Evolutionary conservation across 2,888 invertebrate genomes (phyloP), one percentile per base, ranked within the genome.

Genomic region (Eueremaeus valkanovi): DNA sequence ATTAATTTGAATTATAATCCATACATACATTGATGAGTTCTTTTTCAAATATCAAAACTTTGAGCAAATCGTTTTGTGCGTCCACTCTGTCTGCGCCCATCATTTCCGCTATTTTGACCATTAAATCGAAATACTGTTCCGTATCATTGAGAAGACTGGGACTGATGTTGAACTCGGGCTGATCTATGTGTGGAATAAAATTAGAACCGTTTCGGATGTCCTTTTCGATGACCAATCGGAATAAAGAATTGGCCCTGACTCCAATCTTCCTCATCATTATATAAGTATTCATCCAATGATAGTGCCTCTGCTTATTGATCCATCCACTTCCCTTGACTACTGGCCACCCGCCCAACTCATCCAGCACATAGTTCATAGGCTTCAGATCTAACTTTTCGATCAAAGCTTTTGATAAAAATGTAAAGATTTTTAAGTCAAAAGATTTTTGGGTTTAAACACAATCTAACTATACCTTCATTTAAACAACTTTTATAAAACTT

Each of bases 221-320:
- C 6, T 24, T 68, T 11, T 42, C 42, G 11, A 42, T 13, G 24
- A 1, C 24, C 8, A 68, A 6, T n/a, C 21, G 1, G 27, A 68
- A n/a, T 21, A 68, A 36, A 2, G 68, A 40, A 16, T 68, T 21
- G 27, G 68, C 68, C 13, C 42, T 68, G 1, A 68, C 3, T 40
- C 68, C 68, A 36, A 68, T 42, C 24, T 68, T 68, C 42, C 68
- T 36, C 21, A 68, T 68, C 68, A 68, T 68, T 33, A 68, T 42
- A 42, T 68, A 68, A 24, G 42, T 40, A 33, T 68, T 68, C 5
- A 68, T n/a, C 68, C 68, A 68, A 42, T 68, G 68, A 27, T 36
- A 68, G 31, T 42, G 40, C 3, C 42, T 36, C n/a, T 11, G 11
- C 21, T 11, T 33, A n/a, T 1, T n/a, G 3, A 18, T 16, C 68